These are phyloP conservation scores for Syngnathus rostellatus DNA, from an alignment of 2,797 vertebrate species.

Conservation along the genomic window DNA sequence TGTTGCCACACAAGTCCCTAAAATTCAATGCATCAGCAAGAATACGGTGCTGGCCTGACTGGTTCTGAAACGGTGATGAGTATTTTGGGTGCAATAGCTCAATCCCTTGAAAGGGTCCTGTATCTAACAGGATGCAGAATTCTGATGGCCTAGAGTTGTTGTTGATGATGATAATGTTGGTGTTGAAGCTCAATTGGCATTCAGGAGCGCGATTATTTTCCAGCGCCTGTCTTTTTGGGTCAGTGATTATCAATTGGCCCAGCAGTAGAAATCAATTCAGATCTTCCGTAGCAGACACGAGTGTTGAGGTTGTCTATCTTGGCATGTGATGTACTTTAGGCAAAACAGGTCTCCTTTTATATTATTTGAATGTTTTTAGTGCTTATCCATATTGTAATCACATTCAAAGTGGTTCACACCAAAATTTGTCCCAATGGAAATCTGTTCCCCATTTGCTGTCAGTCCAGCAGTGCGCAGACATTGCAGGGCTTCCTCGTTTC, in stretches of 20 bases:
- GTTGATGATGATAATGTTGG: neutral
- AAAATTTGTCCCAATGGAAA: slow-evolving; percentile 49
- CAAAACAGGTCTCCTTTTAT: slow-evolving; percentile 6
- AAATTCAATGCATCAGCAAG: slow-evolving; percentile 23
- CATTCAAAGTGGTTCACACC: slow-evolving; percentile 17
- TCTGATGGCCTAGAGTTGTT: too few relatives aligned
- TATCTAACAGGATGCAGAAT: too few relatives aligned
- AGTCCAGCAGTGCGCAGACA: slow-evolving; percentile 17
- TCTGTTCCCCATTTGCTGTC: slow-evolving; percentile 35
- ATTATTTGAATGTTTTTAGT: neutral
- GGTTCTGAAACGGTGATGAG: slow-evolving; percentile 32
- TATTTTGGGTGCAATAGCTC: too few relatives aligned
- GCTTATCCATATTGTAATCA: slow-evolving; percentile 9
- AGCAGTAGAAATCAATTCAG: slow-evolving; percentile 51
- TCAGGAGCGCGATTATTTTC: slow-evolving; percentile 28
- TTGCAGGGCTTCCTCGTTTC: slow-evolving; percentile 38
- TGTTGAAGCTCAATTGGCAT: slow-evolving; percentile 24
- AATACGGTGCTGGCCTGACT: slow-evolving; percentile 46
- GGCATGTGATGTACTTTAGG: slow-evolving; percentile 2
- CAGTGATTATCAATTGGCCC: slow-evolving; percentile 55
- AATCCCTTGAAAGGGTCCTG: too few relatives aligned
- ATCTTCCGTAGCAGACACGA: slow-evolving; percentile 19
- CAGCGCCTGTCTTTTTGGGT: slow-evolving; percentile 54
- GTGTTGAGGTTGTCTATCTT: neutral
- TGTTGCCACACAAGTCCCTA: slow-evolving; percentile 41